phyloP scores from a whole-genome alignment of 1,140 invertebrate species.

The Caenorhabditis briggsae region DNA sequence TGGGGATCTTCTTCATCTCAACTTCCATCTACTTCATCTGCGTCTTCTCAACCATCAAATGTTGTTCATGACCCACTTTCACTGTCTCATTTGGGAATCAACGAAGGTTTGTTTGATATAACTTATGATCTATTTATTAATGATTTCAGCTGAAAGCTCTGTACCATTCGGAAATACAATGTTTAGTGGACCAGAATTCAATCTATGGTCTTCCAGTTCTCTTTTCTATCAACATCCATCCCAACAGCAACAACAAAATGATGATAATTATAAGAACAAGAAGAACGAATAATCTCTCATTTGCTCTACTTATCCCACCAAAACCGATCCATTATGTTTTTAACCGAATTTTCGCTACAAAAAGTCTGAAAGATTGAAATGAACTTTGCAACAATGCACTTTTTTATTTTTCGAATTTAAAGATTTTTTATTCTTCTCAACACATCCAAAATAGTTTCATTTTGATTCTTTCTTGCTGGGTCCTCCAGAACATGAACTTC shows the following conservation, averaged over 20 bases:
- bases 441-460: constrained; percentile 25
- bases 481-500: constrained; percentile 46
- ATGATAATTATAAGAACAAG: neutral
- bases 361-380: neutral
- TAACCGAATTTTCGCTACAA: neutral
- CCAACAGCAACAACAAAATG: neutral
- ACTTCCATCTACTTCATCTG: neutral
- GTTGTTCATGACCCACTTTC: neutral
- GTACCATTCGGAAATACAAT: neutral
- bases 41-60: neutral
- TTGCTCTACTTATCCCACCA: neutral
- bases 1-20: neutral
- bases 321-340: too few species aligned
- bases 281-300: constrained; percentile 3
- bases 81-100: constrained; percentile 42
- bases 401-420: neutral
- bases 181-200: constrained; percentile 49
- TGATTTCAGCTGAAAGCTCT: neutral
- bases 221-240: constrained; percentile 12
- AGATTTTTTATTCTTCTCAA: constrained; percentile 39
- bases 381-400: neutral
- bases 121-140: neutral
- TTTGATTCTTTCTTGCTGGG: constrained; percentile 29
- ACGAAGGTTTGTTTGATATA: neutral
- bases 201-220: constrained; percentile 41